Evolutionary conservation across 2,113 vertebrate species (phyloP), one percentile per base, ranked within the genome.

Genomic region (Poeciliopsis prolifica): DNA sequence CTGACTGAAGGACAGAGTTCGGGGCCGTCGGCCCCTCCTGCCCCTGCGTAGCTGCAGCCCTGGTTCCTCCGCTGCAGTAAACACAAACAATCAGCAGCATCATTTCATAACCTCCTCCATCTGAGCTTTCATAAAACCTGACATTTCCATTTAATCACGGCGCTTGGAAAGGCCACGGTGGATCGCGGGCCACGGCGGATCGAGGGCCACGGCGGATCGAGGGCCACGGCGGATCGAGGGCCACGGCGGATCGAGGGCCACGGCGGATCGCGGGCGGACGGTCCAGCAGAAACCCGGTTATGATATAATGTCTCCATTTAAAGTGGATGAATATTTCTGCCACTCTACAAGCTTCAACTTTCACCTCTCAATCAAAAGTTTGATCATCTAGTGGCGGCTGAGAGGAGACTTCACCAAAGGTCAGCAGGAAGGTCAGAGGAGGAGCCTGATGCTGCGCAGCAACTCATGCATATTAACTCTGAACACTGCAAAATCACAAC

Each of bases 71-170:
- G 15, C 44, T 48, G 5, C 44, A 48, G 44, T 17, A 48, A 44
- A 48, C 15, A 44, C 42, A 15, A 48, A 17, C 88, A 0, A 19
- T 48, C 44, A 84, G 68, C 7, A n/a, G 74, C 78, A 80, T 81
- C 81, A 85, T 78, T 83, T 82, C 77, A 74, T 76, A 54, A 83
- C 3, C 68, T 64, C 70, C 69, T 73, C 85, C 33, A 73, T 85
- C 85, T 67, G 80, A 87, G 83, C 82, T 69, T 84, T 91, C 88
- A 89, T 79, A 81, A 91, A 91, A 90, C 88, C 88, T 92, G 90
- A 91, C 91, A 93, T 93, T 92, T 87, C 89, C 87, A 88, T 92
- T 92, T 92, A 91, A 93, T 93, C 91, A 91, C 84, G 86, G 24
- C 10, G 31, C 51, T 74, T 78, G 71, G 82, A 93, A 93, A 93